Conservation (phyloP, 2,888 invertebrate species). For the Papilio elwesi region DNA sequence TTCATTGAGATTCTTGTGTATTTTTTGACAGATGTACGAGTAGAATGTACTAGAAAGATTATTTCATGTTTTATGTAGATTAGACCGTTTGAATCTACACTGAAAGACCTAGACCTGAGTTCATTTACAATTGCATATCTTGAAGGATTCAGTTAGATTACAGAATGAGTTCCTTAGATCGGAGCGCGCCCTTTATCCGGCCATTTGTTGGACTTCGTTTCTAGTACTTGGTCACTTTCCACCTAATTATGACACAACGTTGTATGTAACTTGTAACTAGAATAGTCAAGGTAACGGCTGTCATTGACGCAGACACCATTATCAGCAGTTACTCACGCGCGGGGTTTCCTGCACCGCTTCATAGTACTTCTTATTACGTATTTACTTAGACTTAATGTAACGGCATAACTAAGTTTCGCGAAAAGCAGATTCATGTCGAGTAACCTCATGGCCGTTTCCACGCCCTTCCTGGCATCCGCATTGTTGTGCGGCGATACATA, state of each 20-base stretch:
- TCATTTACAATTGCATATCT: too few species aligned
- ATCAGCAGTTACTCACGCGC: slow-evolving; percentile 10
- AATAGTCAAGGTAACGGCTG: neutral
- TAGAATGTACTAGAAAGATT: too few species aligned
- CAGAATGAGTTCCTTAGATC: too few species aligned
- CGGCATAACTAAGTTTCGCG: neutral
- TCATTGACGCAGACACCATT: slow-evolving; percentile 1
- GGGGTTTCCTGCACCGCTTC: neutral
- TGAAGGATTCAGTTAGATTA: too few species aligned
- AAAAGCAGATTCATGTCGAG: slow-evolving; percentile 11
- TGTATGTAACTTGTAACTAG: neutral
- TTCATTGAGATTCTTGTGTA: too few species aligned
- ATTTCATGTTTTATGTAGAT: too few species aligned
- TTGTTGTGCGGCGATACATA: neutral
- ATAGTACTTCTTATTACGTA: neutral
- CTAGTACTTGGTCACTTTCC: neutral
- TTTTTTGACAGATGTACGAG: too few species aligned
- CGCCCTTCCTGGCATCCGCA: neutral
- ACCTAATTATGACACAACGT: neutral
- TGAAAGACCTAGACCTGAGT: too few species aligned
- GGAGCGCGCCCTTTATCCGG: too few species aligned
- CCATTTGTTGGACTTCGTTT: too few species aligned
- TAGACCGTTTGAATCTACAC: too few species aligned
- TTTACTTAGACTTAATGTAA: neutral
- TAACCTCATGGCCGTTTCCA: neutral